Conservation (phyloP, 2,888 invertebrate genomes). For the Ormyrus pomaceus region DNA sequence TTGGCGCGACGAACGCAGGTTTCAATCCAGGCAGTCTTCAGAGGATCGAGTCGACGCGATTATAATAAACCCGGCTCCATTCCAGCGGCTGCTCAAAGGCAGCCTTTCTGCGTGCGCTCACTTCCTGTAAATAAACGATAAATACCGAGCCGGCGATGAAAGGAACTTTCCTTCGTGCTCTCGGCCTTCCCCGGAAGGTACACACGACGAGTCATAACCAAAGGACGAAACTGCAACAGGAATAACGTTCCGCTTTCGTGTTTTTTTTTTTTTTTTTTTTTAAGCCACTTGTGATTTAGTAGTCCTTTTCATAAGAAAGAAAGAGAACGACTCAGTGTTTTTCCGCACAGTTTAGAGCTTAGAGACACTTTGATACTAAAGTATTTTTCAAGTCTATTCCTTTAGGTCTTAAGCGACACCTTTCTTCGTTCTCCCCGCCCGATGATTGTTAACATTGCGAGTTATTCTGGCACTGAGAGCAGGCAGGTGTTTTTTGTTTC, state of each 20-base stretch:
- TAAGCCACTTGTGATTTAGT: too few species aligned
- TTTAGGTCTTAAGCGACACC: conserved; percentile 6
- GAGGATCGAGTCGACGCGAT: conserved; percentile 71
- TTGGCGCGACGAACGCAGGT: conserved; percentile 69
- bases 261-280: too few species aligned
- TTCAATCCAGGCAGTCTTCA: conserved; percentile 71
- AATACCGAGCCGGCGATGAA: too few species aligned
- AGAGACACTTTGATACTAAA: conserved; percentile 23
- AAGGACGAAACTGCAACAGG: not conserved
- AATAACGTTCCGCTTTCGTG: too few species aligned
- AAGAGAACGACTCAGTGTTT: too few species aligned
- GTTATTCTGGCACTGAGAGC: conserved; percentile 11
- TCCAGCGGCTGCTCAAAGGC: too few species aligned
- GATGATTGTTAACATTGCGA: not conserved
- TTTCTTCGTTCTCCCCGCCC: not conserved
- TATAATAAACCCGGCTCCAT: conserved; percentile 62
- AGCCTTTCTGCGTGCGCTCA: too few species aligned
- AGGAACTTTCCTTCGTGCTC: too few species aligned
- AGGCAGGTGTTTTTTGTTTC: not conserved
- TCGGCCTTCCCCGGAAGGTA: too few species aligned
- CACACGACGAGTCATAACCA: not conserved
- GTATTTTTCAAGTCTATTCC: conserved; percentile 31
- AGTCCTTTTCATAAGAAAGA: too few species aligned
- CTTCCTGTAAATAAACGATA: too few species aligned
- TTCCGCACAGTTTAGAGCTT: too few species aligned